Base-by-base conservation (phyloP, 2,113 vertebrate genomes). In the Numida meleagris region DNA sequence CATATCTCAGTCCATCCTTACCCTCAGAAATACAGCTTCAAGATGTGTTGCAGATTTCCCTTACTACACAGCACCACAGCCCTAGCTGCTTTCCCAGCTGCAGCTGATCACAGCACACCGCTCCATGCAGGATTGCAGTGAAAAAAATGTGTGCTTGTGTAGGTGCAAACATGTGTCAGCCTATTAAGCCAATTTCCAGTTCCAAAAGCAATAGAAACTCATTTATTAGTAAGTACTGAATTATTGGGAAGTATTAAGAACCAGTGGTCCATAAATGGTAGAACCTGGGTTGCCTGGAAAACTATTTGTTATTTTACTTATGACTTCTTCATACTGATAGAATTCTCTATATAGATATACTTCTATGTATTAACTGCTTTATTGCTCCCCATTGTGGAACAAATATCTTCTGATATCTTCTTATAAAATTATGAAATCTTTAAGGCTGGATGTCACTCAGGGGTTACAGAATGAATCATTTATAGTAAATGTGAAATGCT, bases 131-230 rank as follows among this genome's bases (percentile, higher is more conserved):
- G 93, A 63, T 58, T 45, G 38, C 70, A 85, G 74, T 43, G 67
- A 77, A 83, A 29, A 88, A 90, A 92, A 88, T 59, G 1, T 83
- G 79, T 53, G 61, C 70, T 63, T 78, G 50, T 81, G 94, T 86
- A 88, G 82, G 65, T 92, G 79, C 89, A 68, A 86, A 75, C 50
- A 31, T 66, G 86, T 93, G 80, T 86, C 88, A 95, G 88, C 46
- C 73, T 84, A 12, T 61, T 81, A 25, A 27, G 36, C 51, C 62
- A 50, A 43, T 68, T 89, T 70, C 76, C 43, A 75, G 4, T 72
- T 83, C 57, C 80, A 53, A 88, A 88, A 82, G 68, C 57, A 93
- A 67, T 88, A 77, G 29, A 76, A 92, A 89, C 68, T 91, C 70
- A 15, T 94, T 88, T 94, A 71, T 81, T 90, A 88, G 51, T 63